phyloP scores from a whole-genome alignment of 2,113 vertebrate genomes.

The Jacana jacana region DNA sequence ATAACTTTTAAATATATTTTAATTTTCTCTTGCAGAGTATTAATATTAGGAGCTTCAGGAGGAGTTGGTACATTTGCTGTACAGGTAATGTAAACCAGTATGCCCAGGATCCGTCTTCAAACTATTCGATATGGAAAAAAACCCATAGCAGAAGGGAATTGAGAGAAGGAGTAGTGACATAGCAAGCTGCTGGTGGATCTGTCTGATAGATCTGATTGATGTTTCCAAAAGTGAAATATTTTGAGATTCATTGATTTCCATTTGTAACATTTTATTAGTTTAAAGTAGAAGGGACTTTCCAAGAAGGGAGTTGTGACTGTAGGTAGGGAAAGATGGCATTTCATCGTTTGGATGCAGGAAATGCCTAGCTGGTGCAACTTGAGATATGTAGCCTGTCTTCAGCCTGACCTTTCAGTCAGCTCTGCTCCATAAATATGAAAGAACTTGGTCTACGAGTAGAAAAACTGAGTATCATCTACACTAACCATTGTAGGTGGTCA shows the following conservation, averaged over 20 bases:
- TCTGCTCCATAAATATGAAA: neutral
- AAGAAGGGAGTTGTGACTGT: neutral
- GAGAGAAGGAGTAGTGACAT: neutral
- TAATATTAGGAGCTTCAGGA: slow-evolving; percentile 93
- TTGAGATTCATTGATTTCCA: neutral
- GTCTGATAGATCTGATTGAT: neutral
- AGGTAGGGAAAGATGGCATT: neutral
- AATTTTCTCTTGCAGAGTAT: slow-evolving; percentile 77
- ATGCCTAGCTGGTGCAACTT: neutral
- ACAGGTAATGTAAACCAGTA: slow-evolving; percentile 81
- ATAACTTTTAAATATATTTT: neutral
- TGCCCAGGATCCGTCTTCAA: neutral
- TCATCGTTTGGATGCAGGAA: neutral
- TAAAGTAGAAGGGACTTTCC: neutral
- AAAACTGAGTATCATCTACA: neutral
- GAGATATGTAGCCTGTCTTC: neutral
- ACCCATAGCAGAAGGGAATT: neutral
- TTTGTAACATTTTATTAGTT: neutral
- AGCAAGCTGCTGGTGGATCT: neutral
- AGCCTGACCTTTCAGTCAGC: neutral
- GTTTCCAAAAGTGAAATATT: neutral
- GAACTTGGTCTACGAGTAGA: neutral
- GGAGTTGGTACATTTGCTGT: slow-evolving; percentile 94
- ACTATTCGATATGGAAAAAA: neutral
- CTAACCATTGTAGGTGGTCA: neutral